Conservation (phyloP, 2,888 invertebrate species). For the Brachyptera risi region DNA sequence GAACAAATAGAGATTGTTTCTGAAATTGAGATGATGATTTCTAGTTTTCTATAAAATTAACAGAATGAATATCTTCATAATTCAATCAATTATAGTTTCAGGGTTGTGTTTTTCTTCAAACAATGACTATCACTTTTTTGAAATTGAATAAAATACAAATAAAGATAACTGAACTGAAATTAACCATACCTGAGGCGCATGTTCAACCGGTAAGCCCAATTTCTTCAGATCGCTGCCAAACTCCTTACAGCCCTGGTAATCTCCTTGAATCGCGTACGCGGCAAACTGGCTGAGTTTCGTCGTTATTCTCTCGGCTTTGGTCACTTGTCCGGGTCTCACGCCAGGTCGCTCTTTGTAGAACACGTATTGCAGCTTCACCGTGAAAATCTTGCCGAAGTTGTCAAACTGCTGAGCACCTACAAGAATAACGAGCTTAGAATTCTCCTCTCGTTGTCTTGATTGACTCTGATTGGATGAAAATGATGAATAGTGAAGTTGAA, state of each 20-base stretch:
- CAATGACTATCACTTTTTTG: too few species aligned
- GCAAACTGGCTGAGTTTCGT: constrained; percentile 91
- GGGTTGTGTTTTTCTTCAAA: too few species aligned
- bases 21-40: too few species aligned
- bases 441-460: too few species aligned
- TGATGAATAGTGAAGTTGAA: too few species aligned
- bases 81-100: too few species aligned
- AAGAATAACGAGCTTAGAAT: constrained; percentile 18
- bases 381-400: constrained; percentile 98
- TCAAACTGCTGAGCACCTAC: constrained; percentile 95
- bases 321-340: constrained; percentile 89
- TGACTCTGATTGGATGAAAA: too few species aligned
- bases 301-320: constrained; percentile 87
- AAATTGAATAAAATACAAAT: too few species aligned
- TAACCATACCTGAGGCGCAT: constrained; percentile 82
- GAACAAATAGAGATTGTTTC: too few species aligned
- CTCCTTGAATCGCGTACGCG: constrained; percentile 88
- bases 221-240: constrained; percentile 90
- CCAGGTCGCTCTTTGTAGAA: constrained; percentile 98
- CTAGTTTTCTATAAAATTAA: too few species aligned
- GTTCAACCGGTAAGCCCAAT: constrained; percentile 92
- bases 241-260: constrained; percentile 90
- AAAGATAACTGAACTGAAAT: too few species aligned
- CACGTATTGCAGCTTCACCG: constrained; percentile 93
- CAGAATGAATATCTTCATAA: too few species aligned